A percentile compares a stretch with the other conserved stretches of the same genome.
These are phyloP conservation scores for Pinna nobilis DNA, from an alignment of 1,140 invertebrate species.

Conservation along the genomic window DNA sequence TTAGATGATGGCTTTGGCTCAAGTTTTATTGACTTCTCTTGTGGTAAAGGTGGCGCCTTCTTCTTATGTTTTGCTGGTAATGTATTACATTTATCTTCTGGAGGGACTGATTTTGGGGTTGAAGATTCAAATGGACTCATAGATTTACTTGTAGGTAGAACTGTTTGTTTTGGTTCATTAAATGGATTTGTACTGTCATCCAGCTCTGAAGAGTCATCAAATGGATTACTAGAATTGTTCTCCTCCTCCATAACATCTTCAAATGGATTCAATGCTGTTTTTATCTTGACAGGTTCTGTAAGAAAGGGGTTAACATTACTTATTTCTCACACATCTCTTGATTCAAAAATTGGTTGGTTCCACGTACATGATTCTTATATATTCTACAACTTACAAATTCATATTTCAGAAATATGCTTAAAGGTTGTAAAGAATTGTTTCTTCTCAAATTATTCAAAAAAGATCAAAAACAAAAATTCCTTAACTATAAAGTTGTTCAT, in stretches of 20 bases:
- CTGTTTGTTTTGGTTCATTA: no score
- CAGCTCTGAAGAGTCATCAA: constrained; percentile 42
- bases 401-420: background rate
- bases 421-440: background rate
- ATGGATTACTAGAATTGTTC: constrained; percentile 44
- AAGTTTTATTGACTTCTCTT: constrained; percentile 19
- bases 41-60: constrained; percentile 23
- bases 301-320: background rate
- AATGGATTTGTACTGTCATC: constrained; percentile 12
- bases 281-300: constrained; percentile 40
- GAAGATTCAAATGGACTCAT: background rate
- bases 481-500: no score
- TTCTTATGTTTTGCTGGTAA: constrained; percentile 34
- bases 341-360: background rate
- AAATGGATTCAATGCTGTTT: constrained; percentile 51
- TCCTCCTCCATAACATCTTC: constrained; percentile 35
- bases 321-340: background rate
- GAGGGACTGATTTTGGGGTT: background rate
- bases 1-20: constrained; percentile 31
- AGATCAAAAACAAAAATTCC: no score
- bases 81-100: constrained; percentile 7
- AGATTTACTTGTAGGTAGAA: background rate
- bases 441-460: no score
- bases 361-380: background rate
- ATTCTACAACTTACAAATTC: background rate